Conservation (phyloP, 2,113 vertebrate genomes). For the Garra rufa region DNA sequence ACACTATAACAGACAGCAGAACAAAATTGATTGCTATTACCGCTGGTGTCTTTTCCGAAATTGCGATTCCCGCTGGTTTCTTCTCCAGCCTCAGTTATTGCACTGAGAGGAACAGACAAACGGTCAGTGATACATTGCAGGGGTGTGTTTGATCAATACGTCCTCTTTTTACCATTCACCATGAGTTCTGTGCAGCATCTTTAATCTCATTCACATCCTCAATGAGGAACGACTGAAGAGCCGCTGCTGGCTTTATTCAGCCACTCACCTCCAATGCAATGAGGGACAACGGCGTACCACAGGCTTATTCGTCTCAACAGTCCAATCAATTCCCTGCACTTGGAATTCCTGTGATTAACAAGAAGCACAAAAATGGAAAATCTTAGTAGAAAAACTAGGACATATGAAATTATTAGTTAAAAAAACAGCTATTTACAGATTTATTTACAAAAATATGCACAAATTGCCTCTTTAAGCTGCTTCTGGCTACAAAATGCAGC, state of each 20-base stretch:
- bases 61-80: slow-evolving; percentile 34
- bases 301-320: not conserved
- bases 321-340: not conserved
- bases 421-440: not conserved
- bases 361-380: not conserved
- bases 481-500: not conserved
- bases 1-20: not conserved
- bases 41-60: not conserved
- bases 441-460: too few species aligned
- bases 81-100: slow-evolving; percentile 35
- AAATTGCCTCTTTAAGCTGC: too few species aligned
- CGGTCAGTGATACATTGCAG: slow-evolving; percentile 25
- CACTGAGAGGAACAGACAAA: slow-evolving; percentile 18
- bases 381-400: not conserved
- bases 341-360: not conserved
- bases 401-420: not conserved
- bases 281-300: not conserved
- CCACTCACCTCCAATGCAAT: not conserved
- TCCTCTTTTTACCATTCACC: slow-evolving; percentile 57
- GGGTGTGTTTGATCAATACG: slow-evolving; percentile 58
- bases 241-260: not conserved
- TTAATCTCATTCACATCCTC: slow-evolving; percentile 1
- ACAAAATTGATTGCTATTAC: slow-evolving; percentile 12
- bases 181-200: slow-evolving; percentile 7
- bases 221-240: slow-evolving; percentile 1